A percentile compares a stretch with the other conserved stretches of the same genome.
Conservation (phyloP, 2,888 invertebrate species). For the Lasioglossum leucozonium region DNA sequence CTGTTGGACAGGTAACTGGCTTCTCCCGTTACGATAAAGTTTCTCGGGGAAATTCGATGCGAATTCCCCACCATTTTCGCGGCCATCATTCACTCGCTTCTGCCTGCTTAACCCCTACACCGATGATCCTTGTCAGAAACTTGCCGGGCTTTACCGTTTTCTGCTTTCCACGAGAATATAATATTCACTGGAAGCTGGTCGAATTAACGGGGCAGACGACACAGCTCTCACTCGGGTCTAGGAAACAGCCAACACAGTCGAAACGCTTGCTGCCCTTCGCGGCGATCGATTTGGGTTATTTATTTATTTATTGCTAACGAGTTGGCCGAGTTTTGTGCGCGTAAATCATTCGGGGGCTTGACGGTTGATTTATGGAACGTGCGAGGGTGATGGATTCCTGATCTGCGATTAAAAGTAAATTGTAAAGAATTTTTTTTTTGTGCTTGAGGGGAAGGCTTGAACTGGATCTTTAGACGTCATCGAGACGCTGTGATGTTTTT, state of each 20-base stretch:
- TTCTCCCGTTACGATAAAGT: constrained; percentile 3
- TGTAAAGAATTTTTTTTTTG: not conserved
- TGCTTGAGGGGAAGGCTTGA: not conserved
- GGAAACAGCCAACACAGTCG: not conserved
- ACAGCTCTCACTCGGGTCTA: not conserved
- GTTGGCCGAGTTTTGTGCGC: not conserved
- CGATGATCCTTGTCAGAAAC: not conserved
- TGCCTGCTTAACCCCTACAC: not conserved
- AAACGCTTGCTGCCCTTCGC: not conserved
- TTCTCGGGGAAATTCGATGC: not conserved
- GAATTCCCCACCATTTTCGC: constrained; percentile 38
- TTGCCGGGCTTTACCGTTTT: not conserved
- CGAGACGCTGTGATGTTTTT: no score
- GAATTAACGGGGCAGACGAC: not conserved
- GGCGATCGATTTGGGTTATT: not conserved
- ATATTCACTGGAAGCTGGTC: not conserved
- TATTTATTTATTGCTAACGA: constrained; percentile 7
- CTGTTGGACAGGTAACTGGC: constrained; percentile 3
- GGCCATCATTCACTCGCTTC: constrained; percentile 15
- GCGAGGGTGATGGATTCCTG: not conserved
- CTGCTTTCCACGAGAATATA: not conserved
- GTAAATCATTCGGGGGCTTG: not conserved
- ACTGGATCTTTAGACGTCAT: not conserved
- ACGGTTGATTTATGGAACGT: not conserved
- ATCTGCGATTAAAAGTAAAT: not conserved